phyloP scores from a whole-genome alignment of 2,888 invertebrate species.

The Macrosiphum euphorbiae region DNA sequence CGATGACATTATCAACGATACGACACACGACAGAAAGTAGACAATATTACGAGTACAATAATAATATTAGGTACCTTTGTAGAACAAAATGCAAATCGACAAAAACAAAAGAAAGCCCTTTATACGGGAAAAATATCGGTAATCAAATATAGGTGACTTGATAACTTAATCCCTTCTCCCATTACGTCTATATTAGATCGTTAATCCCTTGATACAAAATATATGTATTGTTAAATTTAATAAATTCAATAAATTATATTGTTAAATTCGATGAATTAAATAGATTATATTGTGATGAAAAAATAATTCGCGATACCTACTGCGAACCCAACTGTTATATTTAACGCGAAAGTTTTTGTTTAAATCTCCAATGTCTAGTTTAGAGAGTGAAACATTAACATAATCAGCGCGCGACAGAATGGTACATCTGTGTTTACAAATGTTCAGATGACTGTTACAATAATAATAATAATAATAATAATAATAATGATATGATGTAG shows the following conservation, averaged over 20 bases:
- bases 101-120: neutral
- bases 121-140: neutral
- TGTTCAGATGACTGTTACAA: neutral
- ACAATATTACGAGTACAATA: neutral
- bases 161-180: neutral
- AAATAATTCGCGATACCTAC: neutral
- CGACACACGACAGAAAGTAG: neutral
- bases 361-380: neutral
- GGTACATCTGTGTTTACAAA: neutral
- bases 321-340: neutral
- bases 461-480: neutral
- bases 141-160: neutral
- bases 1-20: neutral
- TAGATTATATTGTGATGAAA: too few relatives aligned
- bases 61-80: neutral
- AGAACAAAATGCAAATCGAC: neutral
- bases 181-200: neutral
- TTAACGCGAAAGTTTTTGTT: conserved; percentile 10
- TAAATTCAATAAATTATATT: too few relatives aligned
- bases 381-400: conserved; percentile 50
- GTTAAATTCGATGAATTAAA: neutral
- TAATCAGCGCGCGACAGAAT: conserved; percentile 40
- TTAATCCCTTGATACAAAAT: neutral
- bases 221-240: neutral
- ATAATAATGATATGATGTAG: neutral